Evolutionary conservation across 2,888 invertebrate species (phyloP).

Genomic region (Diplolepis rosae): DNA sequence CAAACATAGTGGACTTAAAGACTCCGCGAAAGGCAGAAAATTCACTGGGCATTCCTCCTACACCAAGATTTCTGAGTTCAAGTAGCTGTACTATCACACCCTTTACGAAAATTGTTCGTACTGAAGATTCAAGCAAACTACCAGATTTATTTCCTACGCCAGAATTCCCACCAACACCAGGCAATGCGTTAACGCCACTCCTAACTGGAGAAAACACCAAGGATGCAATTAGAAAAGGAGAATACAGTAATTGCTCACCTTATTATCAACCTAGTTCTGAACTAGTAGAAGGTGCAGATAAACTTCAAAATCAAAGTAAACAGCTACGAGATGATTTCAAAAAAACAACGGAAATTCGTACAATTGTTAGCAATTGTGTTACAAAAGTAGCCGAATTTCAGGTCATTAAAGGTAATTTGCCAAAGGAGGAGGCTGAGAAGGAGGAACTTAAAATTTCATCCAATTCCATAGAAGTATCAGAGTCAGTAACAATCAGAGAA

Average conservation of each 20-base stretch:
- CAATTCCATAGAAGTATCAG: constrained; percentile 46
- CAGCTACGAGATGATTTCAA: constrained; percentile 32
- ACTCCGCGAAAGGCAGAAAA: constrained; percentile 65
- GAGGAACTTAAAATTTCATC: constrained; percentile 62
- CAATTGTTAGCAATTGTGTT: background rate
- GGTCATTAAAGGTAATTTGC: constrained; percentile 66
- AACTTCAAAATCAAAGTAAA: background rate
- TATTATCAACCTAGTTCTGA: constrained; percentile 63
- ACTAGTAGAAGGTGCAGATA: constrained; percentile 5
- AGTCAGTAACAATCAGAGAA: constrained; percentile 29
- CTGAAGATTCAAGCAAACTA: constrained; percentile 60
- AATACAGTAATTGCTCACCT: constrained; percentile 52
- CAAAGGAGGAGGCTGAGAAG: constrained; percentile 62
- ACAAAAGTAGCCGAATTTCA: constrained; percentile 66
- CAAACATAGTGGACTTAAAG: constrained; percentile 59
- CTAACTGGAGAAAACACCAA: constrained; percentile 50
- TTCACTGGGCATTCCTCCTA: constrained; percentile 62
- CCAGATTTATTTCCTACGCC: constrained; percentile 65
- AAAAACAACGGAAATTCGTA: background rate
- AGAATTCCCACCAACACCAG: constrained; percentile 68
- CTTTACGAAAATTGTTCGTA: constrained; percentile 48
- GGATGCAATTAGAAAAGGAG: constrained; percentile 53
- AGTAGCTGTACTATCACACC: constrained; percentile 57
- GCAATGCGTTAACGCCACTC: constrained; percentile 64
- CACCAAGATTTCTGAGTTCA: constrained; percentile 65